Evolutionary conservation across 2,888 invertebrate genomes (phyloP), one percentile per base, ranked within the genome.

Genomic region (Hypercompe scribonia): DNA sequence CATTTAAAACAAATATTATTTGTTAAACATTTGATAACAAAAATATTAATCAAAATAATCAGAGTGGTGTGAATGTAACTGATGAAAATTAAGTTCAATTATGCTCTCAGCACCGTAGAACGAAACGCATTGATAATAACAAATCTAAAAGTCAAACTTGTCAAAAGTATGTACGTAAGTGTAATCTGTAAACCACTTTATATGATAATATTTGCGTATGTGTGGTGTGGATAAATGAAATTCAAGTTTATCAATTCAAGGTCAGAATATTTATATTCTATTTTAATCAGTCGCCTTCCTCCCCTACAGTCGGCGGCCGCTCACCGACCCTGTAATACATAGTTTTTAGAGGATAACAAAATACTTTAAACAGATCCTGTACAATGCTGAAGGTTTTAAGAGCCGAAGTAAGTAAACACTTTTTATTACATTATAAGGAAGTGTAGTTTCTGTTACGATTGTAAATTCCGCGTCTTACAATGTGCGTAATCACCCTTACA

Each of bases 241-340:
- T 82, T 84, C 81, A 83, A 79, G 79, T 91, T 94, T 94, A 95
- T 95, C 94, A 92, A 91, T 91, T 92, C 93, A 95, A 95, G 95
- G 95, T 93, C 92, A 92, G 88, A 88, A 90, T 88, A 90, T 89
- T 91, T 90, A 90, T 92, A 92, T 91, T 93, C 90, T 92, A 92
- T 91, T 93, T 89, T 92, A 93, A 94, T 94, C 93, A 94, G 93
- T 93, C 83, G 89, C 90, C 88, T 88, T 89, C 87, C 88, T 87
- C 88, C 89, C 86, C 84, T 88, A 84, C 83, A 79, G 82, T 75
- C 79, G 83, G 85, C 85, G 87, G 89, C 87, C 88, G 87, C 84
- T 88, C 79, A 80, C 42, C 72, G 63, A 81, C 21, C 63, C 81
- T 77, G 76, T 72, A 71, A 68, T 76, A 83, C 81, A 11, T 31